Base-by-base conservation (phyloP, 2,797 vertebrate species). In the Eulemur rubriventer region DNA sequence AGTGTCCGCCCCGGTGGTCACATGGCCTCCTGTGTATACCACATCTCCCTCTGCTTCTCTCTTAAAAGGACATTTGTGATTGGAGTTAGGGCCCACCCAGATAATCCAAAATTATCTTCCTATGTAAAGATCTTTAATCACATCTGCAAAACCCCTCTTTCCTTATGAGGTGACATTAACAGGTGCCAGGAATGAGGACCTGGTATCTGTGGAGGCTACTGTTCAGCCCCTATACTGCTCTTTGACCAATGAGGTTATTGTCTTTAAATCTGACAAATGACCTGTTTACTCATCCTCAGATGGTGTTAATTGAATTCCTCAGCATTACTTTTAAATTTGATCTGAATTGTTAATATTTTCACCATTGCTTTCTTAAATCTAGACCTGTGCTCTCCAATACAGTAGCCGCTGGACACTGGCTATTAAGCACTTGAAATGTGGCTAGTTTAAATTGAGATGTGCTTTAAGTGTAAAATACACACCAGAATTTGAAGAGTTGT, bases 401-500 rank as follows among this genome's bases (percentile, higher is more conserved):
- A 41, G 78, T 35, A 92, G 93, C 55, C 78, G 63, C 72, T 92
- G 63, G 87, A 84, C 65, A 63, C 14, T n/a, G 46, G 41, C 75
- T 76, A 8, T 52, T 79, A 50, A 92, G 65, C 91, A 91, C 70
- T 88, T 91, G 78, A 79, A 72, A 59, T 69, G 14, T 85, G 81
- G 76, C 93, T 96, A 67, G 72, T 84, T 92, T 93, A 35, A 87
- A 88, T 6, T 90, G 70, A 92, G 80, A 87, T 95, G 69, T 91
- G 80, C 81, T 96, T 89, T 91, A 93, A 80, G 35, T 73, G 4
- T 91, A 76, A 94, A 95, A 87, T 92, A 96, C 30, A 92, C n/a
- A 59, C 24, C 28, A 84, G 94, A 79, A 94, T 96, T 91, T 90
- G 92, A 95, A 96, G 80, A 90, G 81, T 92, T 95, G 84, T 79